phyloP scores from a whole-genome alignment of 2,113 vertebrate species.

The Nicator chloris region DNA sequence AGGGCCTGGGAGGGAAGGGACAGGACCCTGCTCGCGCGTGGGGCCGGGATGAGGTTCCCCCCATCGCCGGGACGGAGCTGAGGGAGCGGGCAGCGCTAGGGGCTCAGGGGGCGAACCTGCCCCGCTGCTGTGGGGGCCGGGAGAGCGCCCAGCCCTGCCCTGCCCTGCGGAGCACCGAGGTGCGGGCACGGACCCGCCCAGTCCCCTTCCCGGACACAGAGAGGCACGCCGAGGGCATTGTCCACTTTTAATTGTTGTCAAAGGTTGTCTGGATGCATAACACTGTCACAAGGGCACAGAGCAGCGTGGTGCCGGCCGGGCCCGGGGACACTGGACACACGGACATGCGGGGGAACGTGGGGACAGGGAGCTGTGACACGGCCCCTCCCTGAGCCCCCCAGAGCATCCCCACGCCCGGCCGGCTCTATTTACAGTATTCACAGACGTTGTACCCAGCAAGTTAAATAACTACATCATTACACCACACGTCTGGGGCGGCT shows the following conservation, averaged over 20 bases:
- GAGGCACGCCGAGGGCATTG: neutral
- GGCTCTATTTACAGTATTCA: slow-evolving; percentile 96
- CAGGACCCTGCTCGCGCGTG: no score
- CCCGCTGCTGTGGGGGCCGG: fast-evolving
- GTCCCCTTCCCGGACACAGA: neutral
- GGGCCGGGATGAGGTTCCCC: no score
- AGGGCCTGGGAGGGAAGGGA: no score
- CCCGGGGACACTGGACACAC: neutral
- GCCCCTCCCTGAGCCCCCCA: no score
- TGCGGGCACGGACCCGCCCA: neutral
- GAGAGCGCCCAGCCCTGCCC: neutral
- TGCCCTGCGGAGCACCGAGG: neutral
- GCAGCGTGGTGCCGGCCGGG: neutral
- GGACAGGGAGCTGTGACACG: neutral
- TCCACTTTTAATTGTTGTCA: slow-evolving; percentile 74
- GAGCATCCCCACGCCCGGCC: slow-evolving; percentile 20
- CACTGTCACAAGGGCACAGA: slow-evolving; percentile 71
- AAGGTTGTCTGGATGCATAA: slow-evolving; percentile 72
- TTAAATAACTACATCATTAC: slow-evolving; percentile 92
- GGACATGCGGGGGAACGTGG: neutral
- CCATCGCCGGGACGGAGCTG: no score
- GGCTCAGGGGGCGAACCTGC: neutral
- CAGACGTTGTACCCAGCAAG: slow-evolving; percentile 87
- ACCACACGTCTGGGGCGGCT: slow-evolving; percentile 49
- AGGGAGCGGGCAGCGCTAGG: neutral